Evolutionary conservation across 2,113 vertebrate genomes (phyloP), one percentile per base, ranked within the genome.

Genomic region (Aegotheles bennettii): DNA sequence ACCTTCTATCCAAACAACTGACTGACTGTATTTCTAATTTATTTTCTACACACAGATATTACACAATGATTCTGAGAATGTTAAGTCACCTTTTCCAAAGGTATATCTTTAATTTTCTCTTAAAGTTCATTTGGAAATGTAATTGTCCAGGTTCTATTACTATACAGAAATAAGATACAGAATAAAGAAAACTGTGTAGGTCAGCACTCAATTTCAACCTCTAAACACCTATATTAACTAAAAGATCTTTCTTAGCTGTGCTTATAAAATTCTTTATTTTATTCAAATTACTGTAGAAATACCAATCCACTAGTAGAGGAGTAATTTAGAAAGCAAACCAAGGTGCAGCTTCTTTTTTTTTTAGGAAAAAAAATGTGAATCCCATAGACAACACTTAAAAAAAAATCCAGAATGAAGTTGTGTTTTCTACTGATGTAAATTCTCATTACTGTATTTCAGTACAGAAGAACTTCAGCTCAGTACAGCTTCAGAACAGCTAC

Each of bases 261-360:
- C 6, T 36, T 87, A 28, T n/a, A 85, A 78, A 89, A 50, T 3
- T 19, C 6, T 56, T 20, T 9, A 10, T 17, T 74, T 64, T 33
- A 35, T 73, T 79, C 9, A 75, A 85, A 80, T 69, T 79, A 61
- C 11, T 57, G 7, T 31, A 28, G 26, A 82, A 35, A 18, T 51
- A 50, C 10, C n/a, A 35, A 48, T 31, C 28, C 71, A 29, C 3
- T 4, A 40, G 5, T 28, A 75, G 10, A 75, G 3, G 4, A 73
- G 51, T n/a, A 87, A 69, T 85, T 82, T 68, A 43, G 18, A 84
- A 77, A 71, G 9, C 6, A 87, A 2, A 3, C n/a, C 16, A 40
- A 56, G 6, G 11, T 50, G 9, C 1, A 5, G 0, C 0, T 8
- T 20, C n/a, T n/a, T 14, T 33, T 20, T 73, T 29, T 67, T 11